Base-by-base conservation (phyloP, 1,140 invertebrate genomes). In the Leptopilina boulardi region DNA sequence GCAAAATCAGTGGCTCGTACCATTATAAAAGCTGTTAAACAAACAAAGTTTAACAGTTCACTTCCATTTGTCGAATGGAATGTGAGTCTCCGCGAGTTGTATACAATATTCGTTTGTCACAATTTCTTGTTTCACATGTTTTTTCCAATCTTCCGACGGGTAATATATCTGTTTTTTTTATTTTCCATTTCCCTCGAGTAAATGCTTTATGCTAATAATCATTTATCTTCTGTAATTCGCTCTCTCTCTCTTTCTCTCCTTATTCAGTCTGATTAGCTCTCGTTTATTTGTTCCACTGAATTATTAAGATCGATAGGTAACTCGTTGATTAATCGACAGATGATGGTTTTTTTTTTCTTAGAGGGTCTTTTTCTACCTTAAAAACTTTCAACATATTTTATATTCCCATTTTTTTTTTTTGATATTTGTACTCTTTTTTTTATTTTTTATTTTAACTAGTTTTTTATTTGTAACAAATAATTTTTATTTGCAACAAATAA, bases 101-200 rank as follows among this genome's bases (percentile, higher is more conserved):
- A n/a, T 13, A 59, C 18, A 59, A 59, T 59, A 59, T 23, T 59
- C 54, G 54, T 5, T 23, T 21, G 54, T 51, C 47, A 23, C 19
- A 21, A 56, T 6, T 19, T 21, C 21, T 11, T 11, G 54, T 13
- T 59, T 21, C 19, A 18, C 19, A 21, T 59, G 92, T 10, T 10
- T 23, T 59, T 59, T 59, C 54, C 19, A 56, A 66, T 66, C 10
- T 66, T 66, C 56, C 56, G 23, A 66, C 56, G 56, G 56, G 56
- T 66, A 66, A 66, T 30, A 5, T 59, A 6, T 23, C 54, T 23
- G 2, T 59, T 59, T 56, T 19, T 23, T 23, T 19, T 56, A 19
- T 21, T 51, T 51, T 18, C 47, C 47, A 5, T 51, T 13, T 51
- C 47, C 5, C n/a, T 6, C 15, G 18, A 15, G 0, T 47, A 47